Base-by-base conservation (phyloP, 2,888 invertebrate species). In the Phymatocera aterrima region DNA sequence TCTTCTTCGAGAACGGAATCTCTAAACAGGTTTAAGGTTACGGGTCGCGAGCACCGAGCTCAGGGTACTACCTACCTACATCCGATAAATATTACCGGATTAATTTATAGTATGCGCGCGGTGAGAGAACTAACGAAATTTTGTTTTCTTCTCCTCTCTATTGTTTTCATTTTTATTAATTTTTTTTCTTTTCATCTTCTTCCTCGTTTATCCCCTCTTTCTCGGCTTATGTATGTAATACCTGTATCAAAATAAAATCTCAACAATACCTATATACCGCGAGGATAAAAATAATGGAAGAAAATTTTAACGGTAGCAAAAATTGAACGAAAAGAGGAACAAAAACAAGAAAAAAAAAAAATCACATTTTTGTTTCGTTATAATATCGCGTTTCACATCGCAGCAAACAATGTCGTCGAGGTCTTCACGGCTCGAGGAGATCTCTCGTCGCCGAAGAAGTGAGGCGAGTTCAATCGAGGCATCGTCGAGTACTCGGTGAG, bases 401-500 rank as follows among this genome's bases (percentile, higher is more conserved):
- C 84, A 90, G 89, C 74, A 86, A 87, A 82, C 90, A 89, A 86
- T 89, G 87, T 81, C 87, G 88, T 24, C 86, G 87, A 64, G 86
- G 85, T 28, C 60, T 89, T 51, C 87, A 88, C 80, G 89, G 89
- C 46, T 89, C 89, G 48, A 84, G 85, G 61, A 86, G 89, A 68
- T 90, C 89, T 85, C 93, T 96, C 79, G 94, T 97, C 48, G 96
- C 96, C 87, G 96, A 96, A 89, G 97, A 97, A 91, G 95, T 96
- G 77, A 94, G 96, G 75, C 93, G 95, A 82, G 97, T 97, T 72
- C 96, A 97, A 90, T 95, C 94, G 82, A 93, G 95, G 78, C 97
- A 97, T 91, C 94, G 95, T 85, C 93, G 96, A 87, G 96, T 97
- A 83, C 93, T 97, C 82, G 97, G 96, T 61, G 96, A 97, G 90